Evolutionary conservation across 2,113 vertebrate species (phyloP), one percentile per base, ranked within the genome.

Genomic region (Pavo muticus): DNA sequence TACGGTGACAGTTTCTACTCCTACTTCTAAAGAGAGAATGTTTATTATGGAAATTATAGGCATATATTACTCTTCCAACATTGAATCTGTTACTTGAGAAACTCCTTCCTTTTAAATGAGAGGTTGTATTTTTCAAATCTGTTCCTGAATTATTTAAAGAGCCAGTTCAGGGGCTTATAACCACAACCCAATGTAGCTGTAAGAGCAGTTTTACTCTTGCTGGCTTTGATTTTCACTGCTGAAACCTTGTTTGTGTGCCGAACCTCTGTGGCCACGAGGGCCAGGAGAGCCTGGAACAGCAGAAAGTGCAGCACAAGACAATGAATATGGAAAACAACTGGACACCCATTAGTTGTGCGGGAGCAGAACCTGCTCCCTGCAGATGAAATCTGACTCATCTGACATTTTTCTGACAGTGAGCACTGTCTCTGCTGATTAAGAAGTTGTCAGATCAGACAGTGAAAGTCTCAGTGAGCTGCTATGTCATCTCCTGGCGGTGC

Each of bases 341-440:
- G 91, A 93, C 88, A 95, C 79, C 48, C 83, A 75, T 29, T 14
- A 57, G 69, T 45, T 75, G 84, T 91, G 93, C 91, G 92, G 87
- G 91, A 86, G 76, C 61, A 94, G 93, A 95, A 96, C 93, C 91
- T 91, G 94, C 88, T 95, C 83, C 79, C 76, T 0, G 0, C 57
- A 72, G 88, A 95, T 61, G 86, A 91, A 91, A 72, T 79, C 83
- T 96, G 94, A 94, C 71, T 97, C 93, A 88, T 10, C 7, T 1
- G 48, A 78, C 52, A 2, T 77, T 89, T 88, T 70, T 29, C 65
- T 91, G 91, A 93, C 76, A 84, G 56, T 0, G 10, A 90, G 83
- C 61, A 42, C 79, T 91, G 93, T 84, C 94, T 90, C 61, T 93
- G 93, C 88, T 94, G 90, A 95, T 95, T 90, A 93, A 95, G 90